A percentile compares a stretch with the other conserved stretches of the same genome.
Conservation (phyloP, 2,113 vertebrate genomes). For the Microcebus griseorufus region DNA sequence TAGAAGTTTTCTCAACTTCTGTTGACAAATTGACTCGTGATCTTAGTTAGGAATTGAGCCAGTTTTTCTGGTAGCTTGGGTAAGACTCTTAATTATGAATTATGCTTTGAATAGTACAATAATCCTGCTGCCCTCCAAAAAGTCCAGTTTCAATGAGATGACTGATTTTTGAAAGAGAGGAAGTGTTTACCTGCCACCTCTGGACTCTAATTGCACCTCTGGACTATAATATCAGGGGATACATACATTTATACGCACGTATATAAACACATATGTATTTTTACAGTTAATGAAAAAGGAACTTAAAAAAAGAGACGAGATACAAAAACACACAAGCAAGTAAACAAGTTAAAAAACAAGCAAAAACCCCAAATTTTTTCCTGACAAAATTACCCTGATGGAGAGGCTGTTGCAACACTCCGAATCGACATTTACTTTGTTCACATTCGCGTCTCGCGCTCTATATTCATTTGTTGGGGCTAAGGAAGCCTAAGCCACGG, state of each 20-base stretch:
- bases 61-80: neutral
- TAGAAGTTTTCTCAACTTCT: neutral
- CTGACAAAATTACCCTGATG: neutral
- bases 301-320: neutral
- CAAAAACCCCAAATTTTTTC: neutral
- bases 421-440: neutral
- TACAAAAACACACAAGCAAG: neutral
- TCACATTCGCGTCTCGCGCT: neutral
- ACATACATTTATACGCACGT: neutral
- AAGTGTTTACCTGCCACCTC: neutral
- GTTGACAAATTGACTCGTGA: neutral
- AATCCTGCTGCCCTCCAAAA: neutral
- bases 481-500: neutral
- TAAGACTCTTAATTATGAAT: neutral
- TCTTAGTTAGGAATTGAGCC: neutral
- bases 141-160: neutral
- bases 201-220: neutral
- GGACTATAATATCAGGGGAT: neutral
- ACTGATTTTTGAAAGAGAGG: neutral
- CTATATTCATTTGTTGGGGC: neutral
- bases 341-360: neutral
- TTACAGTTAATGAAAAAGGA: neutral
- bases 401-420: neutral
- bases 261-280: neutral
- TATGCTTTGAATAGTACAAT: neutral